Evolutionary conservation across 1,140 invertebrate species (phyloP).

Genomic region (Listronotus bonariensis): DNA sequence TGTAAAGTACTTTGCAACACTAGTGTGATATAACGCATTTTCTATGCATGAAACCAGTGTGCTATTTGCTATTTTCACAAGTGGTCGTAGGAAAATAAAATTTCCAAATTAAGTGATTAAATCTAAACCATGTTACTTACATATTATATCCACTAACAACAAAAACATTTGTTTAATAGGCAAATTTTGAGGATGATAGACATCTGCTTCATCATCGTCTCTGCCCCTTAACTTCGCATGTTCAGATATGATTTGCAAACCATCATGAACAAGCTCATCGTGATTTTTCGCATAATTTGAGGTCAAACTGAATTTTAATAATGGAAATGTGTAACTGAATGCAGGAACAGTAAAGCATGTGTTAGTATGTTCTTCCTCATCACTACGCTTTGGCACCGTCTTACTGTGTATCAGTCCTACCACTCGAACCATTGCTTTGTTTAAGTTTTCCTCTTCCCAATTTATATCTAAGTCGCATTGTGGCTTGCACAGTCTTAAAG

Average conservation of each 20-base stretch:
- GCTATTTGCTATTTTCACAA: too few relatives aligned
- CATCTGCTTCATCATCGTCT: conserved; percentile 57
- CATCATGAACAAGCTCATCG: conserved; percentile 65
- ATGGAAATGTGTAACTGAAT: conserved; percentile 82
- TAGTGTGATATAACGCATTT: too few relatives aligned
- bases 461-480: conserved; percentile 75
- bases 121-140: conserved; percentile 54
- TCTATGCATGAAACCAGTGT: too few relatives aligned
- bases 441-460: conserved; percentile 74
- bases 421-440: conserved; percentile 58
- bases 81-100: too few relatives aligned
- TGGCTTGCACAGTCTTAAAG: conserved; percentile 72
- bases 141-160: conserved; percentile 79
- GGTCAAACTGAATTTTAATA: conserved; percentile 71
- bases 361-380: conserved; percentile 39
- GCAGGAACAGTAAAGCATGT: conserved; percentile 66
- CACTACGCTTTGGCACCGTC: conserved; percentile 40
- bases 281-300: conserved; percentile 58
- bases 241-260: conserved; percentile 71
- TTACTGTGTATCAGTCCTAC: conserved; percentile 62
- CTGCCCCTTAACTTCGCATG: conserved; percentile 69
- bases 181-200: conserved; percentile 74
- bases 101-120: too few relatives aligned
- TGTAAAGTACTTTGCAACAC: too few relatives aligned
- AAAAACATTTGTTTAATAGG: conserved; percentile 82